Conservation (phyloP, 2,797 vertebrate species). For the Enteromius anoplus region DNA sequence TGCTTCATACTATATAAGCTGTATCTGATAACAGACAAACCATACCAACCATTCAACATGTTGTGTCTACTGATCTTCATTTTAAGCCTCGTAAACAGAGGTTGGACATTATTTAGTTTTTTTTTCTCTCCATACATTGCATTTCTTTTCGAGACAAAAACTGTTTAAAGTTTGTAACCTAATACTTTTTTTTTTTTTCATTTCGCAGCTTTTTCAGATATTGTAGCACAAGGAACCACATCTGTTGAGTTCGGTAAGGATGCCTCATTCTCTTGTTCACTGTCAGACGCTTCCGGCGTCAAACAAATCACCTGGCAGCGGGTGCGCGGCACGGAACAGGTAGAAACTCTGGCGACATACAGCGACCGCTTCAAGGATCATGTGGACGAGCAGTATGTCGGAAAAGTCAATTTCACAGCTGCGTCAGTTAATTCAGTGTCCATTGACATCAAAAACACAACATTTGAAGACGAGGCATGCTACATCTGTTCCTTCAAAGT, state of each 20-base stretch:
- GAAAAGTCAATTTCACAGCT: slow-evolving; percentile 61
- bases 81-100: slow-evolving; percentile 22
- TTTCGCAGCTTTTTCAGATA: slow-evolving; percentile 52
- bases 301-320: slow-evolving; percentile 74
- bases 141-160: background rate
- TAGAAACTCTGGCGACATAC: slow-evolving; percentile 69
- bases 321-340: background rate
- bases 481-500: slow-evolving; percentile 73
- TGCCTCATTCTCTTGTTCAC: slow-evolving; percentile 55
- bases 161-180: background rate
- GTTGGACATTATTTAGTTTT: background rate
- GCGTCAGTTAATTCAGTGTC: slow-evolving; percentile 61
- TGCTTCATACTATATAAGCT: background rate
- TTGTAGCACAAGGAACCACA: slow-evolving; percentile 40
- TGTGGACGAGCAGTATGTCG: slow-evolving; percentile 48
- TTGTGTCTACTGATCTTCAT: background rate
- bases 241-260: slow-evolving; percentile 47
- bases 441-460: slow-evolving; percentile 67
- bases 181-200: background rate
- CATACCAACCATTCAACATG: background rate
- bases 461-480: slow-evolving; percentile 71
- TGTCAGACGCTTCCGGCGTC: slow-evolving; percentile 60
- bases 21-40: background rate
- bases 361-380: slow-evolving; percentile 62
- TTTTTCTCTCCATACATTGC: background rate